Base-by-base conservation (phyloP, 2,888 invertebrate genomes). In the Ischnura elegans region DNA sequence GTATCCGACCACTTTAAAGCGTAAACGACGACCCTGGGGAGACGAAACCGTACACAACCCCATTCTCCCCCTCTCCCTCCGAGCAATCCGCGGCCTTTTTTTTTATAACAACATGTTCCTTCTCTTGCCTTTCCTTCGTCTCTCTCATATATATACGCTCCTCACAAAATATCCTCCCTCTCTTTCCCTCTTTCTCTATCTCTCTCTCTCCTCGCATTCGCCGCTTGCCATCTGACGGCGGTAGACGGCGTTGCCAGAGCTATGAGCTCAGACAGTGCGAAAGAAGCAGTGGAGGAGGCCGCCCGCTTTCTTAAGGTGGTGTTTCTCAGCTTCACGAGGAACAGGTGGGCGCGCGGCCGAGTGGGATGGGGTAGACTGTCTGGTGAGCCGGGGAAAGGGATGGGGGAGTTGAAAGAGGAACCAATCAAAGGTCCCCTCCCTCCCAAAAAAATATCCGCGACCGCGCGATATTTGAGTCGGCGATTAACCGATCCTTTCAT, bases 181-280 rank as follows among this genome's bases (percentile, higher is more conserved):
- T 43, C 85, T 85, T 43, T 85, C 25, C 36, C 43, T 47, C 47
- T 47, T 46, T 87, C 87, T 47, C 51, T 87, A 25, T 47, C 47
- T 47, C 47, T 47, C 86, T 45, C 86, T 86, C 45, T 85, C 21
- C 42, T 6, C 46, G 21, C 46, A 13, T 10, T 66, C 61, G 61
- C 90, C 90, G 90, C 90, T 90, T 90, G 61, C 90, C 90, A 90
- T 90, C 90, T 90, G 90, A 66, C 90, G 90, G 42, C 25, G 21
- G 55, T 21, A 51, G 87, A 45, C 90, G 66, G 90, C 90, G 90
- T 90, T 90, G 90, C 90, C 90, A 66, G 55, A 90, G 90, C 87
- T 87, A 36, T 87, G 87, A 55, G 55, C 36, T 55, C 42, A n/a
- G 36, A 42, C 36, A 10, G 51, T 55, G 1, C 21, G 61, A 6